Evolutionary conservation across 1,140 invertebrate genomes (phyloP).

Genomic region (Drosophila bocqueti): DNA sequence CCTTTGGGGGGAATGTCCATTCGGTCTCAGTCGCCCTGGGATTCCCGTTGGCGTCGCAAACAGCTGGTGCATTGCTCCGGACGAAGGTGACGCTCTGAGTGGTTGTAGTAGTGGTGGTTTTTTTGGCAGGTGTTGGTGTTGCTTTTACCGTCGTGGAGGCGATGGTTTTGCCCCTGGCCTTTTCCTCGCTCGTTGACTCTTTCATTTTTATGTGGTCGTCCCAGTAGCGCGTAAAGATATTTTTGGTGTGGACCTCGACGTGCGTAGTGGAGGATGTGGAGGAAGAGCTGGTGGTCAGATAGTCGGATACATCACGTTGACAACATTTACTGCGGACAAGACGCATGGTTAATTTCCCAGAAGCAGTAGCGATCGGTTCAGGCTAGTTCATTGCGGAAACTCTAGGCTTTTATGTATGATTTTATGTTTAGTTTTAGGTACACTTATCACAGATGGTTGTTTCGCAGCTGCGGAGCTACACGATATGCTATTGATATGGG

Average conservation of each 20-base stretch:
- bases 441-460: constrained; percentile 48
- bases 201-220: constrained; percentile 57
- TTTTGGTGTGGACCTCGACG: constrained; percentile 86
- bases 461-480: constrained; percentile 11
- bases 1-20: constrained; percentile 92
- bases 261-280: constrained; percentile 86
- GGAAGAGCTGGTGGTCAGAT: constrained; percentile 80
- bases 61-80: constrained; percentile 42
- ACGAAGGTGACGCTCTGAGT: constrained; percentile 67
- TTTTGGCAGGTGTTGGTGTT: constrained; percentile 37
- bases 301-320: constrained; percentile 90
- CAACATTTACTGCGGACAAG: constrained; percentile 94
- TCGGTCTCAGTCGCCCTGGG: constrained; percentile 69
- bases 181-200: constrained; percentile 32
- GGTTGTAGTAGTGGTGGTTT: constrained; percentile 22
- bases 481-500: constrained; percentile 29
- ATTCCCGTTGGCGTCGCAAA: constrained; percentile 38
- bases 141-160: background rate
- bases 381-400: constrained; percentile 38
- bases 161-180: constrained; percentile 28
- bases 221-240: constrained; percentile 72
- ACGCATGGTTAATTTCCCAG: constrained; percentile 93
- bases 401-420: constrained; percentile 6
- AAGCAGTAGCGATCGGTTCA: constrained; percentile 89
- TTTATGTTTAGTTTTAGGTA: constrained; percentile 36